phyloP scores from a whole-genome alignment of 2,797 vertebrate species.

The Etheostoma nigrum region DNA sequence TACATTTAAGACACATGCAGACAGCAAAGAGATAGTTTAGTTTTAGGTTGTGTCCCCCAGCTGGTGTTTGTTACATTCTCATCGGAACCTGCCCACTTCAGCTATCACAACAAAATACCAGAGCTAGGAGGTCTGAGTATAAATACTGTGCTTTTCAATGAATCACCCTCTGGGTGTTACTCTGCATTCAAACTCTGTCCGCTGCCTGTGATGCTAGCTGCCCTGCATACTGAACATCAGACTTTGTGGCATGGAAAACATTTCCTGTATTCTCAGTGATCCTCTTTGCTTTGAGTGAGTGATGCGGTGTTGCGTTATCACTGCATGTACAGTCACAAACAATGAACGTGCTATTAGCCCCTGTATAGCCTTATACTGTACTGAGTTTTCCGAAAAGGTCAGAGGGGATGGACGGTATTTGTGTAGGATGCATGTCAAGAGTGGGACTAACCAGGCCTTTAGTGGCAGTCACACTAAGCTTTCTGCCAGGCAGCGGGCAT shows the following conservation, averaged over 20 bases:
- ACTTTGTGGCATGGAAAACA: slow-evolving; percentile 52
- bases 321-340: slow-evolving; percentile 39
- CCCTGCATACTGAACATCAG: slow-evolving; percentile 72
- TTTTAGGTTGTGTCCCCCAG: slow-evolving; percentile 17
- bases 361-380: slow-evolving; percentile 38
- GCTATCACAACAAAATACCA: slow-evolving; percentile 56
- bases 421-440: slow-evolving; percentile 80
- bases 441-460: slow-evolving; percentile 76
- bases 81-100: slow-evolving; percentile 31
- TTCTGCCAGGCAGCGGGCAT: slow-evolving; percentile 79
- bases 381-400: slow-evolving; percentile 52
- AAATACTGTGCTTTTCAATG: slow-evolving; percentile 59
- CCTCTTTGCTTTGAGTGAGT: slow-evolving; percentile 19
- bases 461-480: slow-evolving; percentile 77
- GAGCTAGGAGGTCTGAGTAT: slow-evolving; percentile 47
- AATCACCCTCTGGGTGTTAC: slow-evolving; percentile 66
- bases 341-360: slow-evolving; percentile 38
- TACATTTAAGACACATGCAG: slow-evolving; percentile 12
- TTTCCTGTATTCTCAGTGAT: slow-evolving; percentile 39
- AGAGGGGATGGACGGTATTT: slow-evolving; percentile 66
- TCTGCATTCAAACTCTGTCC: slow-evolving; percentile 70
- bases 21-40: slow-evolving; percentile 11
- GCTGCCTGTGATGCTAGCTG: slow-evolving; percentile 49
- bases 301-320: not conserved
- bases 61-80: slow-evolving; percentile 48